Evolutionary conservation across 1,140 invertebrate species (phyloP).

Genomic region (Hormaphis cornu): DNA sequence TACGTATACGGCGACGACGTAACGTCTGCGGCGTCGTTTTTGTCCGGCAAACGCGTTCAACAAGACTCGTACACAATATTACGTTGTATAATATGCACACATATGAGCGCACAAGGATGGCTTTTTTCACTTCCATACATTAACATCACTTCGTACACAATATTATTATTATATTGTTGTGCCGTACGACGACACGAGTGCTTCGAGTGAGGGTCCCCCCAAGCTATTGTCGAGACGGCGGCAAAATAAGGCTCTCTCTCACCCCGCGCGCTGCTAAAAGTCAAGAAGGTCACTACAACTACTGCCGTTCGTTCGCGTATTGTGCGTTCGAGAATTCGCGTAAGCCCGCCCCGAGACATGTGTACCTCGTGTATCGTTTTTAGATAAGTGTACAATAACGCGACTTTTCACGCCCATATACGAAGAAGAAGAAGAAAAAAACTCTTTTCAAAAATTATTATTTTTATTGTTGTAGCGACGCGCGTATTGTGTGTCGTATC

Average conservation of each 20-base stretch:
- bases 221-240: neutral
- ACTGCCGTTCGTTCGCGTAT: no score
- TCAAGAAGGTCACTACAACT: neutral
- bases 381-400: no score
- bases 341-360: no score
- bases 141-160: neutral
- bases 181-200: no score
- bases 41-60: conserved; percentile 27
- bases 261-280: neutral
- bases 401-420: neutral
- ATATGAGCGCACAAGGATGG: neutral
- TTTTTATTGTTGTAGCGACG: neutral
- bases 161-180: neutral
- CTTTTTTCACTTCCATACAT: conserved; percentile 15
- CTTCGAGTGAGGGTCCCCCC: neutral
- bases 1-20: neutral
- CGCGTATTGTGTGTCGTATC: no score
- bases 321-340: no score
- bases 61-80: no score
- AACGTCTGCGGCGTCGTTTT: no score
- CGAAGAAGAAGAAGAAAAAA: neutral
- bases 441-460: conserved; percentile 26
- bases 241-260: neutral
- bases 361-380: no score
- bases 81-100: neutral